Conservation (phyloP, 2,888 invertebrate species). For the Amorpha juglandis region DNA sequence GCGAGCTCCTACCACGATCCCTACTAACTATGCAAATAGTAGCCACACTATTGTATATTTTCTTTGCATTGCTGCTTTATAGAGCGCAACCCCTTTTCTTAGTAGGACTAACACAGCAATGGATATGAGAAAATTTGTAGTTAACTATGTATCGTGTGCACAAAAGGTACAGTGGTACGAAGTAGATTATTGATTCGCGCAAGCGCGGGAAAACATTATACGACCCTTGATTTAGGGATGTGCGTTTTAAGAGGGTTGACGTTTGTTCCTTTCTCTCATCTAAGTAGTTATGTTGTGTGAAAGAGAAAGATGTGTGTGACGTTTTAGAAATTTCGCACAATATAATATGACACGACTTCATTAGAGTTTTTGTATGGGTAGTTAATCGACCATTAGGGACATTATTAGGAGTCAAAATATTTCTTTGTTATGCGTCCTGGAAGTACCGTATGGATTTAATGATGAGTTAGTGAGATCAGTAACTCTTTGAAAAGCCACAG, state of each 20-base stretch:
- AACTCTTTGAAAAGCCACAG: too few species aligned
- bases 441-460: too few species aligned
- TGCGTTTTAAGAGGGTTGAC: constrained; percentile 40
- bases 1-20: constrained; percentile 52
- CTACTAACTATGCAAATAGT: constrained; percentile 46
- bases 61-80: constrained; percentile 48
- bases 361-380: constrained; percentile 8
- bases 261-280: constrained; percentile 43
- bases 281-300: constrained; percentile 26
- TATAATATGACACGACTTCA: constrained; percentile 19
- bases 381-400: constrained; percentile 7
- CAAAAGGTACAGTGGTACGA: constrained; percentile 41
- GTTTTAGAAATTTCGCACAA: constrained; percentile 1
- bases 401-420: neutral
- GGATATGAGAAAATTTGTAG: constrained; percentile 27
- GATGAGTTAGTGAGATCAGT: too few species aligned
- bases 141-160: neutral
- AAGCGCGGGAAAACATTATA: constrained; percentile 66
- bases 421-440: too few species aligned
- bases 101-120: constrained; percentile 42
- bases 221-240: constrained; percentile 57
- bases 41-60: neutral
- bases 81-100: too few species aligned
- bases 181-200: constrained; percentile 75
- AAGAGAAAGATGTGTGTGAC: constrained; percentile 29